Base-by-base conservation (phyloP, 2,113 vertebrate species). In the Thalassoma bifasciatum region DNA sequence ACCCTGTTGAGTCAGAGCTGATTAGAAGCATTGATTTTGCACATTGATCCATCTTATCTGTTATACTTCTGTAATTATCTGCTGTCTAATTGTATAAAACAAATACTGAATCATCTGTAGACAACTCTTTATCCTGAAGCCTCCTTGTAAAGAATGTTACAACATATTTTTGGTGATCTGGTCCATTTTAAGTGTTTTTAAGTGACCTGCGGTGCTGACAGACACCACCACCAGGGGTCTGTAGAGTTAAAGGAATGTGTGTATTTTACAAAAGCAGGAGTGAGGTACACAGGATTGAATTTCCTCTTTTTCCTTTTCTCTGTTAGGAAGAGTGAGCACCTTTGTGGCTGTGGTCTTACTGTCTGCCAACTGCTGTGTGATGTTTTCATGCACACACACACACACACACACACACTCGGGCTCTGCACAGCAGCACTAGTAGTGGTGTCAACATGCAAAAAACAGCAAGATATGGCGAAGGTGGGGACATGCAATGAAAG, bases 191-290 rank as follows among this genome's bases (percentile, higher is more conserved):
- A 19, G 16, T 19, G 4, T 44, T 40, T 62, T 13, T 52, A 14
- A 26, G 16, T 30, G 21, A 66, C 23, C 12, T 73, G 89, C 57
- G 88, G 70, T 88, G 57, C 85, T 47, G n/a, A 37, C 14, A 1
- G 49, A 0, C 34, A 40, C 92, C 93, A 40, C 92, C 93, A 89
- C 85, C 66, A 93, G 91, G 83, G 85, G 93, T 89, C 89, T 72
- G 85, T 90, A 91, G 82, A 72, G 86, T 79, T 58, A 81, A 38
- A 72, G 67, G 23, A 38, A 83, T 76, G 46, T 23, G 21, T 44
- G 9, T 8, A 19, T 1, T 8, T 50, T 22, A 40, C 17, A 52
- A 46, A 26, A 14, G 16, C 42, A 24, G n/a, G 16, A 19, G 10
- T 23, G 5, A 38, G 46, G 53, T 50, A 23, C 30, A 30, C 23